Conservation (phyloP, 1,140 invertebrate species). For the Conopomorpha cramerella region DNA sequence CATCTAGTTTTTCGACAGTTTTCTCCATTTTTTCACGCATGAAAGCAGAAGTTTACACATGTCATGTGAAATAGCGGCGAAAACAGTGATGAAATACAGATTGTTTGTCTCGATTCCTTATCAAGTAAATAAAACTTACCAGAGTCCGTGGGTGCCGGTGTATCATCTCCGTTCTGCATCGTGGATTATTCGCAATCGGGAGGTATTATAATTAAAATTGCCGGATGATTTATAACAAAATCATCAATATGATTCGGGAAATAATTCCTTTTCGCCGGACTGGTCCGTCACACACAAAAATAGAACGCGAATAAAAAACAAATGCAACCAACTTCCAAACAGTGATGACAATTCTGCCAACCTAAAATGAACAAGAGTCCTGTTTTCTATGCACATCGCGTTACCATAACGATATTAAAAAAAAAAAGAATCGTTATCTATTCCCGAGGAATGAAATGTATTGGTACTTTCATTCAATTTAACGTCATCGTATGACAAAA, state of each 20-base stretch:
- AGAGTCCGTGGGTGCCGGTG: slow-evolving; percentile 25
- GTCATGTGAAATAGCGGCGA: too few species aligned
- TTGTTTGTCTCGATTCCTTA: slow-evolving; percentile 11
- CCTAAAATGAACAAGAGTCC: slow-evolving; percentile 4
- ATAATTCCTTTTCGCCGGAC: slow-evolving; percentile 29
- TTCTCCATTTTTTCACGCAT: too few species aligned
- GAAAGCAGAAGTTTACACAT: too few species aligned
- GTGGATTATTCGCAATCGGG: slow-evolving; percentile 28
- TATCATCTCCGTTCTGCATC: slow-evolving; percentile 51
- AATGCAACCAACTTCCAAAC: slow-evolving; percentile 38
- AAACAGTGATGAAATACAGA: too few species aligned
- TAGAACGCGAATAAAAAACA: slow-evolving; percentile 59
- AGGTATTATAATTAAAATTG: slow-evolving; percentile 20
- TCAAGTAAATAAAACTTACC: too few species aligned
- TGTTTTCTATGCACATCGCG: too few species aligned
- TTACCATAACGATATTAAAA: too few species aligned
- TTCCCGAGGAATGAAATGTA: too few species aligned
- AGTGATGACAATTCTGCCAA: slow-evolving; percentile 8
- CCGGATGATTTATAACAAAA: slow-evolving; percentile 27
- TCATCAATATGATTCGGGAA: slow-evolving; percentile 37
- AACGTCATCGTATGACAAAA: too few species aligned
- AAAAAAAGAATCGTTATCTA: too few species aligned
- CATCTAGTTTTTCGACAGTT: too few species aligned
- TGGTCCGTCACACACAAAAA: slow-evolving; percentile 57
- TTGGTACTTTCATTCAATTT: too few species aligned